Evolutionary conservation across 2,888 invertebrate genomes (phyloP).

Genomic region (Nematopogon swammerdamellus): DNA sequence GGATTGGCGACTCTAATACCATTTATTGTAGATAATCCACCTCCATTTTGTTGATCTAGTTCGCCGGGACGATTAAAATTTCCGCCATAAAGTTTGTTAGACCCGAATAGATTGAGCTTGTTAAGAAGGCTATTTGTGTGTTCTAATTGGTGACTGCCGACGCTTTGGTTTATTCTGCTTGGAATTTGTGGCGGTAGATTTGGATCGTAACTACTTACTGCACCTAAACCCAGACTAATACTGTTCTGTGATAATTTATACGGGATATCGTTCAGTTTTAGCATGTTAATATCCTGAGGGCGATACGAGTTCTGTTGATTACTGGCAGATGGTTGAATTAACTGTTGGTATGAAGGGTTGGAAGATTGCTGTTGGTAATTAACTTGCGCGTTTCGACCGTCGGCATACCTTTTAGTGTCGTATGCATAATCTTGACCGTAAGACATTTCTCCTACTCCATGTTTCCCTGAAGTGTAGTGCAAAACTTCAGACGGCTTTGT

Average conservation of each 20-base stretch:
- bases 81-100: conserved; percentile 24
- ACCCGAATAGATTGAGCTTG: conserved; percentile 23
- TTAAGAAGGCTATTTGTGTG: conserved; percentile 31
- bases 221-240: background rate
- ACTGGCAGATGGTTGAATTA: conserved; percentile 22
- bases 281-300: conserved; percentile 29
- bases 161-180: conserved; percentile 39
- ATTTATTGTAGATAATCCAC: conserved; percentile 37
- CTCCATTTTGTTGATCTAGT: conserved; percentile 24
- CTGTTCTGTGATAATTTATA: conserved; percentile 28
- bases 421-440: conserved; percentile 20
- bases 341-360: conserved; percentile 24
- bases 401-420: conserved; percentile 21
- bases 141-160: conserved; percentile 41
- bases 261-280: conserved; percentile 42
- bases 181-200: conserved; percentile 33
- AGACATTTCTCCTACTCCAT: conserved; percentile 17
- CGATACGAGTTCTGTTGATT: conserved; percentile 23
- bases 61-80: conserved; percentile 28
- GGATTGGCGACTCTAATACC: conserved; percentile 52
- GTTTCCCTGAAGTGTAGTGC: background rate
- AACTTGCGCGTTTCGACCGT: conserved; percentile 21
- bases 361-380: conserved; percentile 22
- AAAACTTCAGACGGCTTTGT: conserved; percentile 22
- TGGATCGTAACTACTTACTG: conserved; percentile 28